phyloP scores from a whole-genome alignment of 2,113 vertebrate species.

The Tachysurus vachellii region DNA sequence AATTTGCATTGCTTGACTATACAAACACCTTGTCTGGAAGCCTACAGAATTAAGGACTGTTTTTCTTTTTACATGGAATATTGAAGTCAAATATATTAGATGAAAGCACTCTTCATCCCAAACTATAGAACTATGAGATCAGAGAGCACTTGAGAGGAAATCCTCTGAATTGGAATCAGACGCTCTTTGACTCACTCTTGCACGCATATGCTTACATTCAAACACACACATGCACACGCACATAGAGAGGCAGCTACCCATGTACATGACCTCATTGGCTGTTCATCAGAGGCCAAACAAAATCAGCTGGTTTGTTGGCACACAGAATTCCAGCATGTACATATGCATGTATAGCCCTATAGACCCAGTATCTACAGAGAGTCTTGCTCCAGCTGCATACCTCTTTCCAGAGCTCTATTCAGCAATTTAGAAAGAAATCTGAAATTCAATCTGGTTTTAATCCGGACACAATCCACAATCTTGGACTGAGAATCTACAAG shows the following conservation, averaged over 20 bases:
- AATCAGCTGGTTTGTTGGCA: constrained; percentile 64
- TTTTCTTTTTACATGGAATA: background rate
- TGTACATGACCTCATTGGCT: constrained; percentile 34
- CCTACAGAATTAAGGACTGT: background rate
- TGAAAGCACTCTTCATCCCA: background rate
- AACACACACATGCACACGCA: background rate
- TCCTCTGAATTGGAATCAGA: constrained; percentile 13
- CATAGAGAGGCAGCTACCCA: constrained; percentile 27
- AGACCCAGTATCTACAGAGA: background rate
- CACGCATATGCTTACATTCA: background rate
- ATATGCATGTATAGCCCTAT: constrained; percentile 5
- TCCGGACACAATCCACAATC: background rate
- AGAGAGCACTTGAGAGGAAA: background rate
- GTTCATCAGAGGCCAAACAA: constrained; percentile 27
- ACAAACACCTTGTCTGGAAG: background rate
- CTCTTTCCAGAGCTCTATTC: background rate
- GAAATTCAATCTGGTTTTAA: background rate
- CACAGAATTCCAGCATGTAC: background rate
- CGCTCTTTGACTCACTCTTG: background rate
- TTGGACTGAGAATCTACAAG: background rate
- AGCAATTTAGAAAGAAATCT: background rate
- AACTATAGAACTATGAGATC: background rate
- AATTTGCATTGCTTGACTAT: background rate
- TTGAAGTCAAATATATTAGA: background rate
- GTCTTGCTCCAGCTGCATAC: background rate